These are phyloP conservation scores for Camptogramma bilineatum DNA, from an alignment of 2,888 invertebrate genomes.

Conservation along the genomic window DNA sequence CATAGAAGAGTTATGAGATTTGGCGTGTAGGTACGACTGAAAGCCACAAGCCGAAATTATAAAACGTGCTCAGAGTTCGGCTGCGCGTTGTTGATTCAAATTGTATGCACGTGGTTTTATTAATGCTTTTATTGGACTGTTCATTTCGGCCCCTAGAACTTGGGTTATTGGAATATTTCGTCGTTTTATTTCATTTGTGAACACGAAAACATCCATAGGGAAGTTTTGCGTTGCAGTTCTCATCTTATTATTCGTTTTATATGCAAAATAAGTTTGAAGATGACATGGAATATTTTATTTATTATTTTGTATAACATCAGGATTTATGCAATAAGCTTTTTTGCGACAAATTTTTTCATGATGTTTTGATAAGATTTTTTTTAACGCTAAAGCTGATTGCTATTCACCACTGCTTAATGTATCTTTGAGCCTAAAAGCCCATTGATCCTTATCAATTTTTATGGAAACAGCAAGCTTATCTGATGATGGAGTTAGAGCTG, in stretches of 20 bases:
- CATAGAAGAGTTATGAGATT: conserved; percentile 68
- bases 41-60: conserved; percentile 67
- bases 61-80: conserved; percentile 64
- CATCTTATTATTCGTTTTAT: conserved; percentile 33
- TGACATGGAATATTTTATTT: not conserved
- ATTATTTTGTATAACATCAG: too few relatives aligned
- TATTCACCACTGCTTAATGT: too few relatives aligned
- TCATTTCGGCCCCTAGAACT: conserved; percentile 51
- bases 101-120: conserved; percentile 60
- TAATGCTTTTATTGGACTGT: conserved; percentile 60
- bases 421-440: too few relatives aligned
- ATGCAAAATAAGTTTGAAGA: conserved; percentile 9
- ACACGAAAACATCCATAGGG: conserved; percentile 24
- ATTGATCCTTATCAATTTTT: too few relatives aligned
- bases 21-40: conserved; percentile 55
- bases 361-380: too few relatives aligned
- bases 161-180: conserved; percentile 51
- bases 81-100: conserved; percentile 62
- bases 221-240: conserved; percentile 29
- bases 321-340: too few relatives aligned
- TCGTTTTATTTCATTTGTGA: conserved; percentile 43
- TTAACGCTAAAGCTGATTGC: too few relatives aligned
- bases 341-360: too few relatives aligned
- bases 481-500: too few relatives aligned
- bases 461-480: too few relatives aligned